These are phyloP conservation scores for Electrophaes corylata DNA, from an alignment of 2,888 invertebrate genomes.

Conservation along the genomic window DNA sequence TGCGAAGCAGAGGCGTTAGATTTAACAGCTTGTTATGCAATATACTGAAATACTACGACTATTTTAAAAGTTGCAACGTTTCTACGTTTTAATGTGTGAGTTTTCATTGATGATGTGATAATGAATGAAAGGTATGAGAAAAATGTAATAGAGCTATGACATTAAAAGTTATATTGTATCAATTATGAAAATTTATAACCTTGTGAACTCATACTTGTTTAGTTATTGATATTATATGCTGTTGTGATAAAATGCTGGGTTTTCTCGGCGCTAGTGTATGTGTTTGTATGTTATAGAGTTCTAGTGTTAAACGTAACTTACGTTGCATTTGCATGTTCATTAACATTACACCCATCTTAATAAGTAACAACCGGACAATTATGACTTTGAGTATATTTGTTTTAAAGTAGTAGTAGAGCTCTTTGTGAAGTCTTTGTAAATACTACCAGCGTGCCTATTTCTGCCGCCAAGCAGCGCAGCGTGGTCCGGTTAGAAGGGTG, in stretches of 20 bases:
- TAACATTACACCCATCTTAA: too few species aligned
- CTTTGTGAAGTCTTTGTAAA: too few species aligned
- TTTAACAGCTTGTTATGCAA: slow-evolving; percentile 29
- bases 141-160: not conserved
- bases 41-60: not conserved
- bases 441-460: too few species aligned
- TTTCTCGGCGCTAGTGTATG: not conserved
- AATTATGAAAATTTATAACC: not conserved
- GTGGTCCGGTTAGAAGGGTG: too few species aligned
- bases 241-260: not conserved
- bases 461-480: too few species aligned
- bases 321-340: too few species aligned
- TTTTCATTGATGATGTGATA: slow-evolving; percentile 10
- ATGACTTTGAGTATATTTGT: too few species aligned
- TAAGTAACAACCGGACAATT: too few species aligned
- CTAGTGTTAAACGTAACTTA: too few species aligned
- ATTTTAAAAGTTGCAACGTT: slow-evolving; percentile 2
- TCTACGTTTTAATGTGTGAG: slow-evolving; percentile 2
- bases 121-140: not conserved
- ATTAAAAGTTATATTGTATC: not conserved
- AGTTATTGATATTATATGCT: not conserved
- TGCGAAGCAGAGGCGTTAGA: slow-evolving; percentile 25
- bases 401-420: too few species aligned
- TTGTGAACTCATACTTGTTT: not conserved
- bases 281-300: not conserved